Evolutionary conservation across 2,113 vertebrate genomes (phyloP).

Genomic region (Gavia stellata): DNA sequence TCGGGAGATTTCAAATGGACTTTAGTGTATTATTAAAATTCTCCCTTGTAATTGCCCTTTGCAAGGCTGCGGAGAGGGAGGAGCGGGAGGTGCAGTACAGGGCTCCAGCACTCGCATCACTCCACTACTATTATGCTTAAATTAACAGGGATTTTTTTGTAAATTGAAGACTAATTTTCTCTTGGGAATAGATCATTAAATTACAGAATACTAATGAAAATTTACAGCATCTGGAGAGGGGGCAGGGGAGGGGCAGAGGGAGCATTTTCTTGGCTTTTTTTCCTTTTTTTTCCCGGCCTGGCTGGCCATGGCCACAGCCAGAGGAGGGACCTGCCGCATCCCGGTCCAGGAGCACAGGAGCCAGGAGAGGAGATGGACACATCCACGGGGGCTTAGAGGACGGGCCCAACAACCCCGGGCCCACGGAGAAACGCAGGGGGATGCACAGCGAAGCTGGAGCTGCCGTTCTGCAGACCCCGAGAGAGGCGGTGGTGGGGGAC

Average conservation of each 20-base stretch:
- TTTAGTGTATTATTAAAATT: not conserved
- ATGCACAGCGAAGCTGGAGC: rapidly evolving
- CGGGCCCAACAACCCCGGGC: rapidly evolving
- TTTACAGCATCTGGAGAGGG: not conserved
- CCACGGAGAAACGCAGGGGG: rapidly evolving
- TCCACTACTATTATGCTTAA: not conserved
- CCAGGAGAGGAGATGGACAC: rapidly evolving
- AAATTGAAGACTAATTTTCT: constrained; percentile 45
- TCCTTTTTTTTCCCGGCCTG: rapidly evolving
- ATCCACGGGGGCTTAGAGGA: rapidly evolving
- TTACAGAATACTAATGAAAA: constrained; percentile 46
- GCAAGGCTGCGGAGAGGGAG: not conserved
- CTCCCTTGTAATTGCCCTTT: not conserved
- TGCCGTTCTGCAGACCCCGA: not conserved
- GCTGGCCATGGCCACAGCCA: rapidly evolving
- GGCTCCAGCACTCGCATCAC: not conserved
- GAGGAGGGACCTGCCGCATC: not conserved
- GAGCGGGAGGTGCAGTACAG: rapidly evolving
- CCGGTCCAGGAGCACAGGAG: not conserved
- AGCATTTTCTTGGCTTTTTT: not conserved
- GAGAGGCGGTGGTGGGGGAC: rapidly evolving
- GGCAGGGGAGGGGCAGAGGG: not conserved
- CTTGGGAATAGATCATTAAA: constrained; percentile 48
- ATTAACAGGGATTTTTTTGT: constrained; percentile 19
- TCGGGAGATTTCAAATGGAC: not conserved